Base-by-base conservation (phyloP, 2,888 invertebrate genomes). In the Drosophila meridionalis region DNA sequence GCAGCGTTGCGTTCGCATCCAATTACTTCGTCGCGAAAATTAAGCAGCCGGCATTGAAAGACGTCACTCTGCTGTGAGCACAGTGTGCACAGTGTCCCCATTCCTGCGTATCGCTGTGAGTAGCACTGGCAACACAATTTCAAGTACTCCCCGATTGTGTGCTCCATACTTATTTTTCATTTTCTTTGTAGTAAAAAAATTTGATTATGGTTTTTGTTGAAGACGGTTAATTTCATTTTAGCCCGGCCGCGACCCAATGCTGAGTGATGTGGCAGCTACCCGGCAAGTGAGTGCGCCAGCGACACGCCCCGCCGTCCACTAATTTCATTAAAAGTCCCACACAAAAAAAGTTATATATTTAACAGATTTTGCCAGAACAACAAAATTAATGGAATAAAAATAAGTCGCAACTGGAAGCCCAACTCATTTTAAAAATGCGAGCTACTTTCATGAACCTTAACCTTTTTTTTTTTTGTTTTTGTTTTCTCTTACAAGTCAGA, bases 121-220 rank as follows among this genome's bases (percentile, higher is more conserved):
- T 32, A 32, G 45, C 20, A 38, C 26, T 38, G 60, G 55, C 50
- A 45, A 26, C 53, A 28, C 26, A 26, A 28, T 55, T 38, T 55
- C 55, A 14, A 61, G 58, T 80, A 9, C 20, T 36, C 34, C 4
- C 34, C 50, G 69, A 59, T 64, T 79, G 56, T 58, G 63, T 55
- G 58, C 76, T 12, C 48, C 71, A 36, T 50, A 32, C 50, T 50
- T 56, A 79, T 79, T 87, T 89, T 87, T 73, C 77, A 85, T 74
- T 58, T 82, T 75, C 86, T 78, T 82, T 87, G 73, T 86, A 74
- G 73, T 56, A 60, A 63, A 79, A 71, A 71, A 86, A 86, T 86
- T 86, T 90, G 89, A 86, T 86, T 86, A 89, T 90, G 85, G 89
- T 90, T 79, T 73, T 90, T 79, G 83, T 86, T 73, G 78, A 90